Percentiles rank a stretch among this genome's conserved stretches.
phyloP scores from a whole-genome alignment of 2,113 vertebrate species.

The Centropristis striata region DNA sequence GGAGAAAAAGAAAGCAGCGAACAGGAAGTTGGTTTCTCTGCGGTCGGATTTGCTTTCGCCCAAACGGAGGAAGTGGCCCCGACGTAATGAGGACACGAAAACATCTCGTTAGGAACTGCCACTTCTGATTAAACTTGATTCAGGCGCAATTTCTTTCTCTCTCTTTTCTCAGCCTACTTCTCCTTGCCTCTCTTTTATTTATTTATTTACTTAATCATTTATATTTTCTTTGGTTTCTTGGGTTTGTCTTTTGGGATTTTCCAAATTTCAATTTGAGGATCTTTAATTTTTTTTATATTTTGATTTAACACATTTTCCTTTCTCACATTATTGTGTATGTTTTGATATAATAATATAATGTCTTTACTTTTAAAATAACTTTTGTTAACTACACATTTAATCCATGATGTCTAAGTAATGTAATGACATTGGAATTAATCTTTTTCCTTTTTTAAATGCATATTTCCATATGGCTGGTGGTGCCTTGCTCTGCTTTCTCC shows the following conservation, averaged over 20 bases:
- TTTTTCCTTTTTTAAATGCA: neutral
- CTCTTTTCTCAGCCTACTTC: neutral
- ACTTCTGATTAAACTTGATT: slow-evolving; percentile 62
- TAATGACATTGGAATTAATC: too few species aligned
- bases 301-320: neutral
- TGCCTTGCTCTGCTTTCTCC: neutral
- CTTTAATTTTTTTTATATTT: neutral
- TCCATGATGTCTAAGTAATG: too few species aligned
- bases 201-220: neutral
- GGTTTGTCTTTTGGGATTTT: neutral
- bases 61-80: slow-evolving; percentile 37
- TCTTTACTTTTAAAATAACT: too few species aligned
- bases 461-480: neutral
- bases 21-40: slow-evolving; percentile 44
- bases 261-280: neutral
- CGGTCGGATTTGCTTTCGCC: slow-evolving; percentile 35
- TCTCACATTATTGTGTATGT: too few species aligned
- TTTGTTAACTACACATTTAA: too few species aligned
- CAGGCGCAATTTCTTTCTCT: slow-evolving; percentile 19
- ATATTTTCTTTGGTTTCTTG: neutral
- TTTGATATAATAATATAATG: too few species aligned
- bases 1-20: neutral
- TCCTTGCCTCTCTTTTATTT: neutral
- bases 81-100: slow-evolving; percentile 72
- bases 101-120: slow-evolving; percentile 61